Percentiles rank a stretch among this genome's conserved stretches.
Conservation (phyloP, 2,888 invertebrate genomes). For the Geophilus truncorum region DNA sequence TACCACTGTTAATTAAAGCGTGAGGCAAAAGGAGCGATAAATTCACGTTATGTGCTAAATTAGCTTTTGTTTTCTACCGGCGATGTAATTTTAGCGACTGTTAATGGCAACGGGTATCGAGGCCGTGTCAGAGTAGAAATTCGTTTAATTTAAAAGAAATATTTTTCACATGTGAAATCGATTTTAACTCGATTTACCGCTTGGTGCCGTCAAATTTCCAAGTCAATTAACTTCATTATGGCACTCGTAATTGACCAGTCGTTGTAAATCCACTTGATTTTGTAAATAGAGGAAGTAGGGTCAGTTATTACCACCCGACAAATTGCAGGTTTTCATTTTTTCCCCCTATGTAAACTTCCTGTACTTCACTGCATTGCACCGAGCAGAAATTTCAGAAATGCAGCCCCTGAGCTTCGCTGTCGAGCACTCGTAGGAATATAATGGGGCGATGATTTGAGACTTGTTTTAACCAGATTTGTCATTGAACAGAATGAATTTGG, state of each 20-base stretch:
- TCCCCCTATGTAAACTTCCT: too few relatives aligned
- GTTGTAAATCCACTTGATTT: neutral
- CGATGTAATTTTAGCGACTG: slow-evolving; percentile 1
- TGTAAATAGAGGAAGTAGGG: neutral
- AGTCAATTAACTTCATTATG: neutral
- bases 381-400: neutral
- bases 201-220: too few relatives aligned
- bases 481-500: neutral
- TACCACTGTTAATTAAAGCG: slow-evolving; percentile 21
- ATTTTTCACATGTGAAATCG: too few relatives aligned
- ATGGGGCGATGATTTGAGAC: neutral
- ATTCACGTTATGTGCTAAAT: slow-evolving; percentile 8
- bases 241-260: neutral
- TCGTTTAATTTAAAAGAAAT: neutral
- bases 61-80: slow-evolving; percentile 16
- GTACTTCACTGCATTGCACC: neutral
- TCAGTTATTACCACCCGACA: neutral
- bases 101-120: neutral
- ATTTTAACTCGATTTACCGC: too few relatives aligned
- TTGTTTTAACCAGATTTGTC: neutral
- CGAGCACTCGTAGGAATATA: neutral
- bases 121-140: neutral
- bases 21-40: slow-evolving; percentile 17
- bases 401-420: neutral
- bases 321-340: too few relatives aligned